Evolutionary conservation across 2,113 vertebrate species (phyloP).

Genomic region (Calypte anna): DNA sequence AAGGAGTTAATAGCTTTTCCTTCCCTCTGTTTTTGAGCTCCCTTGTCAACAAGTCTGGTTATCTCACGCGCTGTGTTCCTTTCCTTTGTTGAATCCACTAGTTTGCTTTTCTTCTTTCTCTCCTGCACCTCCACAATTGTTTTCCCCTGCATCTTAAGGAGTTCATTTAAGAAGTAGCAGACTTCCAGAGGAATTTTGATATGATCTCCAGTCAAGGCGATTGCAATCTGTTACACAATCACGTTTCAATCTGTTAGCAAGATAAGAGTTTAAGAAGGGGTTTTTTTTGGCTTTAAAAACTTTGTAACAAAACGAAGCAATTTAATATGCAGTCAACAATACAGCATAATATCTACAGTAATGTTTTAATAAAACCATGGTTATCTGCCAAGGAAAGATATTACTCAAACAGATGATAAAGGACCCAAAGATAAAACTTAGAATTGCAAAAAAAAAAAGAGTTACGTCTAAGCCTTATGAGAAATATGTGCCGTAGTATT

Average conservation of each 20-base stretch:
- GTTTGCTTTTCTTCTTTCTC: background rate
- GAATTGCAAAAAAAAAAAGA: background rate
- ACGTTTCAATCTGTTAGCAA: constrained; percentile 55
- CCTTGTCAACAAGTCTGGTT: background rate
- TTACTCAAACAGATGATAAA: background rate
- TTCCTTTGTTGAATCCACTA: background rate
- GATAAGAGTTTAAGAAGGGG: constrained; percentile 8
- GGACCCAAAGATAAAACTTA: background rate
- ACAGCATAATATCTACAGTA: background rate
- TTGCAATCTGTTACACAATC: constrained; percentile 64
- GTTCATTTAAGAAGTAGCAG: constrained; percentile 22
- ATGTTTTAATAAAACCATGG: background rate
- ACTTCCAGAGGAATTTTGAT: constrained; percentile 45
- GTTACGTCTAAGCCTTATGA: background rate
- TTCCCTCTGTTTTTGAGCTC: background rate
- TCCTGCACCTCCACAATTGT: background rate
- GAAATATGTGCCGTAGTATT: background rate
- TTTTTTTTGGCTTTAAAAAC: constrained; percentile 19
- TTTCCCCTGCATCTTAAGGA: constrained; percentile 29
- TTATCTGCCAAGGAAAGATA: background rate
- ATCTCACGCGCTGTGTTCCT: background rate
- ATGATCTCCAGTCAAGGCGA: constrained; percentile 58
- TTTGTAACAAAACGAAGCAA: background rate
- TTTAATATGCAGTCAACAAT: background rate
- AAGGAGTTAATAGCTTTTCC: background rate